A percentile compares a stretch with the other conserved stretches of the same genome.
Conservation (phyloP, 2,113 vertebrate species). For the Monarcha castaneiventris region DNA sequence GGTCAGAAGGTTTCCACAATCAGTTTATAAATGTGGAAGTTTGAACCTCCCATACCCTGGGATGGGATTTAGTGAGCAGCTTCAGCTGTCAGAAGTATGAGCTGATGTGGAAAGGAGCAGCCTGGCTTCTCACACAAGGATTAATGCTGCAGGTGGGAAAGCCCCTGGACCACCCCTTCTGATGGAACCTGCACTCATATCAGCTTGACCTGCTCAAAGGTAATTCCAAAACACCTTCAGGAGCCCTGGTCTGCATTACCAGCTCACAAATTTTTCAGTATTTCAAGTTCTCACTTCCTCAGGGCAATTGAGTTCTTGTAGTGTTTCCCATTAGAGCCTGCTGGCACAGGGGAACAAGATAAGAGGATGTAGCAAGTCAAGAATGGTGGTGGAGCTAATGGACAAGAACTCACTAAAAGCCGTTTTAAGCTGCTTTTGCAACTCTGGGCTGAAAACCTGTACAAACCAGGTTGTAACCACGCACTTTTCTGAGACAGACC, state of each 20-base stretch:
- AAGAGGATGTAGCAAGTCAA: not conserved
- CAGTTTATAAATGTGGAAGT: not conserved
- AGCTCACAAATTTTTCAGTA: not conserved
- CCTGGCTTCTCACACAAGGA: not conserved
- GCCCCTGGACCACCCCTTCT: not conserved
- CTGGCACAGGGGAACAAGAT: not conserved
- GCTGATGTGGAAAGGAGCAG: not conserved
- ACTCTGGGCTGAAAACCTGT: not conserved
- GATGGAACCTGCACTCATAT: not conserved
- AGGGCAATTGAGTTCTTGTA: not conserved
- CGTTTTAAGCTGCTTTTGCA: not conserved
- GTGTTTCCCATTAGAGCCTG: not conserved
- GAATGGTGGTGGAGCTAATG: not conserved
- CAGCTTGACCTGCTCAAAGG: not conserved
- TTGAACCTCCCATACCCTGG: not conserved
- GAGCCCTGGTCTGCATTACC: not conserved
- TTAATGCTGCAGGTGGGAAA: not conserved
- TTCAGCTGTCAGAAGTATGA: not conserved
- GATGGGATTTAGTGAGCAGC: not conserved
- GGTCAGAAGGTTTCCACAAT: not conserved
- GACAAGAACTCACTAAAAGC: not conserved
- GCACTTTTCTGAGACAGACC: not conserved
- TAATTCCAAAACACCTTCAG: not conserved
- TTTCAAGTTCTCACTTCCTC: not conserved
- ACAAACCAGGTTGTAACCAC: not conserved